These are phyloP conservation scores for Cyanocitta stelleri DNA, from an alignment of 2,113 vertebrate species.

Conservation along the genomic window DNA sequence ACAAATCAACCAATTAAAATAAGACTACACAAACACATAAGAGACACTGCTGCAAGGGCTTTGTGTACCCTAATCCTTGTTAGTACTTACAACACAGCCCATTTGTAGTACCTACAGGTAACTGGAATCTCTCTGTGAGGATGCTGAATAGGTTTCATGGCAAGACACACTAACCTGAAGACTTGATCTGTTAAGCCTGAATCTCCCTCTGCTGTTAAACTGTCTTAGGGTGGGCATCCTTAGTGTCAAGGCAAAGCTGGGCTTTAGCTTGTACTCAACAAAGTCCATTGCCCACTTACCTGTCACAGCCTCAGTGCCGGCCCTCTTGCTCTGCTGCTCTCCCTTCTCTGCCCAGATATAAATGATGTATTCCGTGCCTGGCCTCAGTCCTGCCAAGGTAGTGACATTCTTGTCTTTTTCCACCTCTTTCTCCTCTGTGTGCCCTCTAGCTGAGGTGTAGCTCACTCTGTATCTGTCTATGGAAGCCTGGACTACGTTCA, in stretches of 20 bases:
- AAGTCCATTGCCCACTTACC: conserved; percentile 45
- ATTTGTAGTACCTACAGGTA: background rate
- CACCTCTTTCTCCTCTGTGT: conserved; percentile 65
- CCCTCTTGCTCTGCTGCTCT: conserved; percentile 68
- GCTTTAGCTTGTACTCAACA: background rate
- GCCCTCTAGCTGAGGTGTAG: conserved; percentile 73
- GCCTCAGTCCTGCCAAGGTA: conserved; percentile 69
- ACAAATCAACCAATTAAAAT: background rate
- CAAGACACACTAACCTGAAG: background rate
- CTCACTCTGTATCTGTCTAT: conserved; percentile 79
- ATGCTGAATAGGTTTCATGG: background rate
- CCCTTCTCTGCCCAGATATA: conserved; percentile 78
- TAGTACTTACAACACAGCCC: background rate
- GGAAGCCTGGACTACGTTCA: conserved; percentile 74
- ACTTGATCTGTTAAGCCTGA: background rate
- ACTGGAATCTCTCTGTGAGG: background rate
- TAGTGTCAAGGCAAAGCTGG: background rate
- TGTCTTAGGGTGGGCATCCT: background rate
- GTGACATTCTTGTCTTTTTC: conserved; percentile 66
- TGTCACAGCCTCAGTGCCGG: conserved; percentile 67
- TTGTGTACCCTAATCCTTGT: background rate
- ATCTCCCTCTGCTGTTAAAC: background rate
- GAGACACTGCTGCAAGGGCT: background rate
- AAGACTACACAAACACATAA: background rate
- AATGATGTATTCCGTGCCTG: conserved; percentile 70